Conservation (phyloP, 2,797 vertebrate genomes). For the Pygocentrus nattereri region DNA sequence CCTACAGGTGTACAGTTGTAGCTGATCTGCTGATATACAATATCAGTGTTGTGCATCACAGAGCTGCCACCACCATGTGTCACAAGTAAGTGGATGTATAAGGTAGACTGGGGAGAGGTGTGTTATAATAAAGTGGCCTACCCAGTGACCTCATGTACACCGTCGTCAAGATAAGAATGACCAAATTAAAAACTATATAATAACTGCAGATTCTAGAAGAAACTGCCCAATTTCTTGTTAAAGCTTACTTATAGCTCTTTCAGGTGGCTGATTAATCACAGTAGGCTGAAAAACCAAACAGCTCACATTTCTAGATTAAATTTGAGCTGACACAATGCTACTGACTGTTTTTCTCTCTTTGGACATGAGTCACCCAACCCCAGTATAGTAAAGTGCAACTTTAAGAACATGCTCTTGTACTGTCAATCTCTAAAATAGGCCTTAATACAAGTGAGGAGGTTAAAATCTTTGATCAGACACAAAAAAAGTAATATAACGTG, state of each 20-base stretch:
- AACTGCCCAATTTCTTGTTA: not conserved
- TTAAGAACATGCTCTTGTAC: slow-evolving; percentile 18
- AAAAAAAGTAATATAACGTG: not conserved
- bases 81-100: not conserved
- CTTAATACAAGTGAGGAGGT: not conserved
- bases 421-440: not conserved
- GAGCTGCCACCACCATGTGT: not conserved
- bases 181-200: not conserved
- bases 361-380: not conserved
- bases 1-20: no score
- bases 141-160: no score
- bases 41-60: no score
- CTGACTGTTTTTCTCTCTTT: not conserved
- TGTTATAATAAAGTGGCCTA: not conserved
- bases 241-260: not conserved
- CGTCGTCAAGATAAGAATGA: no score
- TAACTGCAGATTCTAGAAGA: no score
- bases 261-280: no score
- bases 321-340: not conserved
- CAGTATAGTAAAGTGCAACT: not conserved
- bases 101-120: not conserved
- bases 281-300: not conserved
- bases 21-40: not conserved
- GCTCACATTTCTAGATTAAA: not conserved
- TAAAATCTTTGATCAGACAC: not conserved